These are phyloP conservation scores for Lampris incognitus DNA, from an alignment of 2,113 vertebrate genomes.

Conservation along the genomic window DNA sequence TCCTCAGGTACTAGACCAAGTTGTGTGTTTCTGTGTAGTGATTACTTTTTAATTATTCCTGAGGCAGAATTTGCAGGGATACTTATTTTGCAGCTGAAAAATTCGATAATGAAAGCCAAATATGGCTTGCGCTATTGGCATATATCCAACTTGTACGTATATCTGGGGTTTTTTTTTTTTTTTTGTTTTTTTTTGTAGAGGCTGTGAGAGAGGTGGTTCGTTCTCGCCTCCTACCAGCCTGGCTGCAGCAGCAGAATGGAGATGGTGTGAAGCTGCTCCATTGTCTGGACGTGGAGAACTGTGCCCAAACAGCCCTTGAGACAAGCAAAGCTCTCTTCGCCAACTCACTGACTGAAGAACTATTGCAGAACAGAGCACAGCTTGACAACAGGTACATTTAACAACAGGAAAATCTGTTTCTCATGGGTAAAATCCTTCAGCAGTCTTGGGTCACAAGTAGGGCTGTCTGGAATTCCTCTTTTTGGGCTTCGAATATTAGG, in stretches of 20 bases:
- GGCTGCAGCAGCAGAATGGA: conserved; percentile 87
- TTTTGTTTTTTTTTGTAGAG: conserved; percentile 71
- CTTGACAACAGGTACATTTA: conserved; percentile 85
- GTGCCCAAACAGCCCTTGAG: conserved; percentile 85
- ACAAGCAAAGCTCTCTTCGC: conserved; percentile 86
- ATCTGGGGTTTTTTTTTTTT: too few species aligned
- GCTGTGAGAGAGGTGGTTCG: conserved; percentile 87
- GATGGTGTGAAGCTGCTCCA: conserved; percentile 90
- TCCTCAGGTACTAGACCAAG: conserved; percentile 84
- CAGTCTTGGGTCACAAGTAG: neutral
- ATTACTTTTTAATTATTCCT: neutral
- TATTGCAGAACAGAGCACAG: conserved; percentile 78
- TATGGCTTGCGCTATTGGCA: too few species aligned
- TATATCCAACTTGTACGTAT: too few species aligned
- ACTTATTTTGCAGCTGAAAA: too few species aligned
- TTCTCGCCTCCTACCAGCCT: conserved; percentile 87
- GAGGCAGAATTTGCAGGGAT: neutral
- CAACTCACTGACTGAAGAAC: conserved; percentile 76
- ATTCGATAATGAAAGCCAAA: too few species aligned
- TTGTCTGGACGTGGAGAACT: conserved; percentile 94
- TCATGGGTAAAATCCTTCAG: neutral
- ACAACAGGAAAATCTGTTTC: neutral
- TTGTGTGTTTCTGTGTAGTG: conserved; percentile 2
- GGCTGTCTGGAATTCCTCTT: too few species aligned
- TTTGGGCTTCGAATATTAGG: too few species aligned